Base-by-base conservation (phyloP, 2,888 invertebrate species). In the Sisyra terminalis region DNA sequence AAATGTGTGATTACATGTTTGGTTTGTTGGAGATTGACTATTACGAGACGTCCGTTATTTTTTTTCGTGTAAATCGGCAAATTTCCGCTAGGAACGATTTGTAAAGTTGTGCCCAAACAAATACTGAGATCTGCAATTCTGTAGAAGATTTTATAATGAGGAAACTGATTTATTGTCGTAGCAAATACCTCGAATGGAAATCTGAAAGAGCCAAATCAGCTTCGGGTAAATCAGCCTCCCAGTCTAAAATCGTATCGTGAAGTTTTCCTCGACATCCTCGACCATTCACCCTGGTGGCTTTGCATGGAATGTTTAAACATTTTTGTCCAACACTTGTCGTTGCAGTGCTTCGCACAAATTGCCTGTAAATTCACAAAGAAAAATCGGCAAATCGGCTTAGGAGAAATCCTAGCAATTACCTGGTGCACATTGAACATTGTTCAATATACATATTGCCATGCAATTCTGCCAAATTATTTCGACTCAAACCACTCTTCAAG, bases 361-460 rank as follows among this genome's bases (percentile, higher is more conserved):
- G 83, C 47, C 88, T 87, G 52, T 39, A 55, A 51, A n/a, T n/a
- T n/a, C n/a, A n/a, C n/a, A n/a, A n/a, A n/a, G 11, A 32, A 3
- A 10, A 13, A 36, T 35, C 10, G 9, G 43, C 15, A 8, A 24
- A 16, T 32, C 18, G 11, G 9, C 42, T 16, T 18, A 48, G 42
- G 42, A n/a, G n/a, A n/a, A n/a, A n/a, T n/a, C n/a, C n/a, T n/a
- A n/a, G n/a, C n/a, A 24, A 45, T 52, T 64, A 80, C 79, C 71
- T 78, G 60, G 82, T 79, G 65, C 98, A 98, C 51, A 78, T 72
- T 57, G 79, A 78, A 59, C 98, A 98, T 57, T 92, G 83, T 59
- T 94, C 93, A 29, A 87, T 72, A 65, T 93, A 98, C 84, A 98
- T 94, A 61, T 98, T 96, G 2, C 98, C 98, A 67, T 98, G 98